Base-by-base conservation (phyloP, 1,140 invertebrate species). In the Venturia canescens region DNA sequence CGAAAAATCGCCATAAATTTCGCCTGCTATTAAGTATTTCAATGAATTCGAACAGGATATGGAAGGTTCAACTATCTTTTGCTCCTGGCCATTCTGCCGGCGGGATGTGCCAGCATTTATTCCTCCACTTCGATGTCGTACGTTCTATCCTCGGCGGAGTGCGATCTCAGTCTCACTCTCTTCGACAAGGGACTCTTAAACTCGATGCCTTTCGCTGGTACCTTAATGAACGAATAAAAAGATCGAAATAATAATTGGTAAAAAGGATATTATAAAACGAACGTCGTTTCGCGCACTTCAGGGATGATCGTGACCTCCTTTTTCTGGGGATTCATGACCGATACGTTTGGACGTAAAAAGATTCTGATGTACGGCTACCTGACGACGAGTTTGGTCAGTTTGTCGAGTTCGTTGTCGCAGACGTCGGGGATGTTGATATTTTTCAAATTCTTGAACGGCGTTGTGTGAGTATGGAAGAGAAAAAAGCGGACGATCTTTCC, bases 271-370 rank as follows among this genome's bases (percentile, higher is more conserved):
- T 44, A 44, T 13, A 44, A 44, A 44, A 44, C 1, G 7, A 44
- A 44, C 38, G 5, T 44, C 13, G 1, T 44, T 44, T 44, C 38
- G 38, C n/a, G n/a, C n/a, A 78, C 3, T 44, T 27, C 88, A 95
- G 94, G 94, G 70, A 92, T 93, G 83, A 92, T 94, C 27, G 82
- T 92, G 4, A 94, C 93, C 0, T 92, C 91, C 0, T 90, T 94
- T 69, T 82, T 95, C 23, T 96, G 95, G 95, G 96, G 96, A 0
- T 95, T 94, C 29, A 85, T 96, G n/a, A 94, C 94, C 2, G 96
- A 97, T 84, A 93, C 92, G 0, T 89, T 92, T 29, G 96, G 96
- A 0, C 92, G 94, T 9, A 88, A 91, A 89, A 78, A 92, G 81
- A 86, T 93, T 78, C 84, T 94, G 90, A 86, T 93, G 89, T 89